Evolutionary conservation across 2,888 invertebrate genomes (phyloP).

Genomic region (Trissonchulus sp.): DNA sequence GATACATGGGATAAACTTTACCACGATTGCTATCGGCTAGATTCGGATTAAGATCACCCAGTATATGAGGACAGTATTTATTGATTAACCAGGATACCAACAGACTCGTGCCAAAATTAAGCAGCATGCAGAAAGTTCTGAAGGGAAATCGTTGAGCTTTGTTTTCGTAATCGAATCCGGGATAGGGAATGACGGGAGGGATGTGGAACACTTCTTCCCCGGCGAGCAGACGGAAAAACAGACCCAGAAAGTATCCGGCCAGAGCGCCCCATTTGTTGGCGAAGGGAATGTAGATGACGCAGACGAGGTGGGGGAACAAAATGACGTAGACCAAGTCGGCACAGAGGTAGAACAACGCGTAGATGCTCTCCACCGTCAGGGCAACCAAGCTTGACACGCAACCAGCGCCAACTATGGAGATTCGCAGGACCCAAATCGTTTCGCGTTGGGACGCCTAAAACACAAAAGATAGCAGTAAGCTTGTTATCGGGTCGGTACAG

Average conservation of each 20-base stretch:
- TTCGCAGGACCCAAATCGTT: slow-evolving; percentile 79
- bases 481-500: no score
- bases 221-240: slow-evolving; percentile 68
- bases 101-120: slow-evolving; percentile 72
- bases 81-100: slow-evolving; percentile 64
- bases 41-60: no score
- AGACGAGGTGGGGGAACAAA: slow-evolving; percentile 91
- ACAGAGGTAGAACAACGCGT: slow-evolving; percentile 97
- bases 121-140: slow-evolving; percentile 84
- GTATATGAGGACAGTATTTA: no score
- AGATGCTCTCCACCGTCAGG: slow-evolving; percentile 91
- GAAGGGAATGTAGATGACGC: slow-evolving; percentile 90
- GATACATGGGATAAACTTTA: no score
- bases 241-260: slow-evolving; percentile 51
- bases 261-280: slow-evolving; percentile 97
- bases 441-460: slow-evolving; percentile 87
- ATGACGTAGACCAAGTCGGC: slow-evolving; percentile 98
- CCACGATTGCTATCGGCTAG: no score
- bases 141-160: slow-evolving; percentile 81
- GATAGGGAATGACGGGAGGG: slow-evolving; percentile 17
- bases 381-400: slow-evolving; percentile 88
- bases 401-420: slow-evolving; percentile 82
- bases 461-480: no score
- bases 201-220: slow-evolving; percentile 64
- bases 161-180: slow-evolving; percentile 22